These are phyloP conservation scores for Ptiloglossa arizonensis DNA, from an alignment of 1,140 invertebrate species.

Conservation along the genomic window DNA sequence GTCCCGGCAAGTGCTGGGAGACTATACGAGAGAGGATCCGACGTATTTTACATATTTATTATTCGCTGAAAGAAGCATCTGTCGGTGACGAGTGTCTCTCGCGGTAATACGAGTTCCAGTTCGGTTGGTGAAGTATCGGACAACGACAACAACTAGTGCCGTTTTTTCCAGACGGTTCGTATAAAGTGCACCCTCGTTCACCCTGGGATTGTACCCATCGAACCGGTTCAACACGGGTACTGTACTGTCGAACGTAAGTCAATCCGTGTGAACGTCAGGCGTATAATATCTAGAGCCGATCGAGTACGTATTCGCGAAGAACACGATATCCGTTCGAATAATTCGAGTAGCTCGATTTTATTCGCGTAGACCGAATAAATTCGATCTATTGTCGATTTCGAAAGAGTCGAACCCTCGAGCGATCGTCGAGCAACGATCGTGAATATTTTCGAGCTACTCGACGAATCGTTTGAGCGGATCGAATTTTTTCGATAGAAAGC, in stretches of 20 bases:
- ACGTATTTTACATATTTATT: constrained; percentile 67
- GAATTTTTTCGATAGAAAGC: too few relatives aligned
- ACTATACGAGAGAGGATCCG: constrained; percentile 21
- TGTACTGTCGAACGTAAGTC: constrained; percentile 74
- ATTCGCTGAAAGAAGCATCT: constrained; percentile 40
- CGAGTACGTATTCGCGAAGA: too few relatives aligned
- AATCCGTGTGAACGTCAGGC: neutral
- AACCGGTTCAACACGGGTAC: constrained; percentile 73
- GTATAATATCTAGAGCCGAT: too few relatives aligned
- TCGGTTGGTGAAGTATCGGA: neutral
- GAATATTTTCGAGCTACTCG: too few relatives aligned
- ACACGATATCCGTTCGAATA: too few relatives aligned
- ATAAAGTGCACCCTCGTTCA: neutral
- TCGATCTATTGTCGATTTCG: too few relatives aligned
- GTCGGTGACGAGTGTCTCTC: constrained; percentile 46
- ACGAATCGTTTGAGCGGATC: too few relatives aligned
- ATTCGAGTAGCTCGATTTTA: too few relatives aligned
- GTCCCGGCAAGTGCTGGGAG: neutral
- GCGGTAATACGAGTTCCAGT: constrained; percentile 40
- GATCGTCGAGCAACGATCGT: too few relatives aligned
- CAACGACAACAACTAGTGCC: neutral
- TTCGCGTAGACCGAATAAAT: too few relatives aligned
- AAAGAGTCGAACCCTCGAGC: too few relatives aligned
- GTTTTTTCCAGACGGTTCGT: neutral
- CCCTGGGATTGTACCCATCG: constrained; percentile 24